phyloP scores from a whole-genome alignment of 2,888 invertebrate species.

The Dyspetes luteomarginatus region DNA sequence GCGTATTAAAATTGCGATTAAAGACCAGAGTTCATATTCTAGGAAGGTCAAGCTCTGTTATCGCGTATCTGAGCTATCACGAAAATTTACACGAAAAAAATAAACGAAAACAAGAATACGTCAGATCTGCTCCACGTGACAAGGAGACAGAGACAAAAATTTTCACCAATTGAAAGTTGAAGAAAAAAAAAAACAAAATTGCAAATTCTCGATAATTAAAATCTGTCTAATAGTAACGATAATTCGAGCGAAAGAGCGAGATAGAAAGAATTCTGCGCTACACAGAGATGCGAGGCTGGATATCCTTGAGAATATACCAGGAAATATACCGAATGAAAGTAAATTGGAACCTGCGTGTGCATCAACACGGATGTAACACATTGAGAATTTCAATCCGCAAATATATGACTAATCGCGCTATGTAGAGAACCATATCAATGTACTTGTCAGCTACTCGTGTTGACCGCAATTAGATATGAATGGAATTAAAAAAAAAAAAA shows the following conservation, averaged over 20 bases:
- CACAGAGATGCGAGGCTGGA: conserved; percentile 5
- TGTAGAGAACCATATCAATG: conserved; percentile 62
- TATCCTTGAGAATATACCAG: conserved; percentile 69
- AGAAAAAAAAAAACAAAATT: not conserved
- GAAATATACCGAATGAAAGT: conserved; percentile 69
- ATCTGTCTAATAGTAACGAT: not conserved
- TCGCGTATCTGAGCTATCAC: conserved; percentile 68
- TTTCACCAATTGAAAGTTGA: conserved; percentile 1
- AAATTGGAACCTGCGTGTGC: conserved; percentile 47
- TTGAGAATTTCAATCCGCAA: conserved; percentile 68
- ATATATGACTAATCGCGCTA: conserved; percentile 71
- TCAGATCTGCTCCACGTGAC: conserved; percentile 29
- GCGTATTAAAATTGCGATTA: conserved; percentile 57
- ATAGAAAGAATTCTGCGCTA: conserved; percentile 1
- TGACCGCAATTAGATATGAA: conserved; percentile 45
- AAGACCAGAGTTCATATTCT: conserved; percentile 72
- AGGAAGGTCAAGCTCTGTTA: conserved; percentile 69
- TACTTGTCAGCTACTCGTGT: conserved; percentile 21
- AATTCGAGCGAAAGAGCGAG: not conserved
- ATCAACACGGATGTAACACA: conserved; percentile 71
- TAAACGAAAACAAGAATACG: not conserved
- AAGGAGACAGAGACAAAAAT: conserved; percentile 21
- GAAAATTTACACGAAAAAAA: not conserved
- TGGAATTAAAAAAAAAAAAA: conserved; percentile 40
- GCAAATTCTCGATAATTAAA: not conserved